Evolutionary conservation across 2,797 vertebrate species (phyloP), one percentile per base, ranked within the genome.

Genomic region (Danionella dracula): DNA sequence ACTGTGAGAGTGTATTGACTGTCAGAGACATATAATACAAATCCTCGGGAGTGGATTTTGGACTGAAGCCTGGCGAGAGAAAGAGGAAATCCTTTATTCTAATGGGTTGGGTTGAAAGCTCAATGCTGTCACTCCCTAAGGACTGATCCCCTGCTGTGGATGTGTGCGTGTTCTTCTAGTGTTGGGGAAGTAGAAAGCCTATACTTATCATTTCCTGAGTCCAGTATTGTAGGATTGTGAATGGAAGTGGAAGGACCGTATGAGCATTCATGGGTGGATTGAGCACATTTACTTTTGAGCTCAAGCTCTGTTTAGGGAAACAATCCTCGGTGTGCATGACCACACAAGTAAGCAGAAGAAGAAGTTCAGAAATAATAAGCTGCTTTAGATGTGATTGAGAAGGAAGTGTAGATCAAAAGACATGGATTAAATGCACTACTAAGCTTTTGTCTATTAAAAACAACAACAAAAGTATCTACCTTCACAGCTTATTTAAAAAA

Each of bases 11-110:
- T 38, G 44, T 51, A 66, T 45, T 42, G 55, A 16, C 55, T 59
- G 61, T 71, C 68, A 71, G 29, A 45, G 55, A 41, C 29, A 66
- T 71, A 37, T 48, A 60, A 66, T 66, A 59, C 49, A 48, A 45
- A 53, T 65, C 57, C 51, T 53, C 68, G 38, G 38, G 27, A 68
- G 44, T 35, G 51, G 49, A 64, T 50, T 45, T 64, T 62, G 35
- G 50, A 51, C 45, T 40, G 19, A 19, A 74, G 45, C 32, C 54
- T 44, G 41, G 29, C 20, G 54, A 54, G 37, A 21, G 38, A 48
- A 49, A 59, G 20, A 46, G 58, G 48, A 61, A 50, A 58, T 62
- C 44, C 64, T 48, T 62, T 53, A 64, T 68, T 64, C 20, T 67
- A 60, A 70, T 53, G 67, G 23, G 38, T 27, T 40, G 56, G 60